These are phyloP conservation scores for Zaprionus taronus DNA, from an alignment of 1,140 invertebrate species.

Conservation along the genomic window DNA sequence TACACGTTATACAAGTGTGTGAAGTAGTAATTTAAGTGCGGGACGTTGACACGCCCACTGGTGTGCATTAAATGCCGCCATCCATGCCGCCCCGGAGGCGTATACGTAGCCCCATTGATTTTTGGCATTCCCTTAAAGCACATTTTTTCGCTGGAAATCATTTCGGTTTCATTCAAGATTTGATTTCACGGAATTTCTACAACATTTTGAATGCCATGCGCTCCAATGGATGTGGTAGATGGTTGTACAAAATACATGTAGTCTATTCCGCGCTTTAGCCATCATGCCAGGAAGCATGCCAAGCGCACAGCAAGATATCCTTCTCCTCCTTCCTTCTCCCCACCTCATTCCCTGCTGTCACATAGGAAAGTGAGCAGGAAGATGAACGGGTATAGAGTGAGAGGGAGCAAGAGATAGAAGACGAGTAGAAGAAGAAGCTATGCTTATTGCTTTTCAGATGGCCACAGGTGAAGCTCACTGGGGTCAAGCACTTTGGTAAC, in stretches of 20 bases:
- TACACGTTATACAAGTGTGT: slow-evolving; percentile 79
- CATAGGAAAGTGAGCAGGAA: background rate
- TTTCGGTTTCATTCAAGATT: slow-evolving; percentile 44
- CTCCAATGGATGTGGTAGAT: slow-evolving; percentile 24
- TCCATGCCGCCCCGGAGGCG: slow-evolving; percentile 51
- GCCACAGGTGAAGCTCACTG: slow-evolving; percentile 43
- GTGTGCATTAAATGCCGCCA: slow-evolving; percentile 67
- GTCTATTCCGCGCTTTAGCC: slow-evolving; percentile 16
- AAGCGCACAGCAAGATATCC: slow-evolving; percentile 25
- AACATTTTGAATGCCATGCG: slow-evolving; percentile 43
- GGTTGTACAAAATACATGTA: background rate
- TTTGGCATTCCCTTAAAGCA: slow-evolving; percentile 71
- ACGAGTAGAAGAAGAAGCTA: background rate
- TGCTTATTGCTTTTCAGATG: slow-evolving; percentile 41
- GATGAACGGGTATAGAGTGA: too few species aligned
- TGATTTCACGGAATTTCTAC: slow-evolving; percentile 38
- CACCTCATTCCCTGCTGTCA: background rate
- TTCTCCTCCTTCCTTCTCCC: too few species aligned
- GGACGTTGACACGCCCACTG: slow-evolving; percentile 65
- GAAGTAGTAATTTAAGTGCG: slow-evolving; percentile 80
- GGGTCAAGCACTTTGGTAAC: slow-evolving; percentile 50
- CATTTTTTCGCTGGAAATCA: slow-evolving; percentile 57
- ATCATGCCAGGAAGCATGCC: slow-evolving; percentile 20
- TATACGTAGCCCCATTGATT: slow-evolving; percentile 61
- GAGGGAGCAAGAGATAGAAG: too few species aligned